phyloP scores from a whole-genome alignment of 2,888 invertebrate genomes.

The Rhodophaea formosa region DNA sequence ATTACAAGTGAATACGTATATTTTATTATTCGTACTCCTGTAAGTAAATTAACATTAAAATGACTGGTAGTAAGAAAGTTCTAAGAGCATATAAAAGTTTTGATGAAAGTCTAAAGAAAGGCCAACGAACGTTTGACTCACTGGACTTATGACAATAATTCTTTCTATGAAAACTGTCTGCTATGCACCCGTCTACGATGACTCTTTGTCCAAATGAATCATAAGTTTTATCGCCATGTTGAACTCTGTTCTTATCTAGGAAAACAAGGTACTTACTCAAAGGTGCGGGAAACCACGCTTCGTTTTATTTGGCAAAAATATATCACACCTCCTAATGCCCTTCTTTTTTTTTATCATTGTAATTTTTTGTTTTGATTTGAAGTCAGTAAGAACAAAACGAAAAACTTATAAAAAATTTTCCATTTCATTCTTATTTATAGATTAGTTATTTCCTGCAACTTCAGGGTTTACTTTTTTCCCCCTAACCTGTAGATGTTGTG shows the following conservation, averaged over 20 bases:
- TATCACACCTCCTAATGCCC: neutral
- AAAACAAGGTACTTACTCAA: neutral
- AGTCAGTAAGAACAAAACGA: too few species aligned
- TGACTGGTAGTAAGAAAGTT: neutral
- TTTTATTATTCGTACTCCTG: too few species aligned
- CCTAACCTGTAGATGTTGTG: too few species aligned
- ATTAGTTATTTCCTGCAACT: too few species aligned
- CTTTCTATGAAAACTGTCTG: neutral
- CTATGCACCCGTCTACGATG: neutral
- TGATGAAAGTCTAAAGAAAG: neutral
- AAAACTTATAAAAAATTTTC: too few species aligned
- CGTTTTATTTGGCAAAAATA: neutral
- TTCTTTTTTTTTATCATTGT: neutral
- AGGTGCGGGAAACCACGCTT: neutral
- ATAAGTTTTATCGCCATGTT: neutral
- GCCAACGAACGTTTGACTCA: neutral
- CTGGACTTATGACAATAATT: neutral
- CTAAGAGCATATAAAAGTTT: neutral
- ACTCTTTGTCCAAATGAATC: neutral
- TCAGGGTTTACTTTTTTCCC: too few species aligned
- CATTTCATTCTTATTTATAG: too few species aligned
- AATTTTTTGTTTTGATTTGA: neutral
- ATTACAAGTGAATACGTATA: too few species aligned
- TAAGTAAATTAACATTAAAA: too few species aligned
- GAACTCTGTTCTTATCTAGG: neutral